Base-by-base conservation (phyloP, 2,888 invertebrate genomes). In the Liodrosophila aerea region DNA sequence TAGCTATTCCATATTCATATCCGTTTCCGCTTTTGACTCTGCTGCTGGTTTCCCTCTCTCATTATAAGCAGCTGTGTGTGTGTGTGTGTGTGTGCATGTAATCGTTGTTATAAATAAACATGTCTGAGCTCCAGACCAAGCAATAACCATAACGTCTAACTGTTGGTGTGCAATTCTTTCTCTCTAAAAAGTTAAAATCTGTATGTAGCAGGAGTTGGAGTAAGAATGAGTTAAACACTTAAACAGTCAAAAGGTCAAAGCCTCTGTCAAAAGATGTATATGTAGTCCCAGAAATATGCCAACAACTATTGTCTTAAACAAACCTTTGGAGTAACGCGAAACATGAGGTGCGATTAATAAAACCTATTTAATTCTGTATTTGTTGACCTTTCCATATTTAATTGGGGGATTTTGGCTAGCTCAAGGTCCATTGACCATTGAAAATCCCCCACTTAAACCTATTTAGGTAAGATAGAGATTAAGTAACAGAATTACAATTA, bases 61-160 rank as follows among this genome's bases (percentile, higher is more conserved):
- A 13, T 13, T 34, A 22, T 50, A 22, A 4, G 18, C 11, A 27
- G 8, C 13, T 33, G 8, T 29, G 22, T 34, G 18, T 22, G 31
- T 50, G 33, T 31, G 7, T 7, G 9, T 36, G 8, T 4, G 8
- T 36, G 15, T 13, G 22, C 22, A 18, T 39, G 33, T 18, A 52
- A 15, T 15, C 27, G 30, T 37, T 36, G 64, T 51, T 72, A 72
- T 67, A 76, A 80, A 80, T 75, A 75, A 76, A 72, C 73, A 58
- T 76, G 75, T 75, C 75, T 80, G 67, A 62, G 59, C 46, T 22
- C 30, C 59, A 46, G 51, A 39, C 43, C 43, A 12, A 46, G 57
- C 58, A 64, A 81, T 65, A 73, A 64, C 56, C 63, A 59, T 64
- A 62, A 53, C 62, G 46, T 64, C 57, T 64, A 49, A 43, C 30